Base-by-base conservation (phyloP, 92 coral and sea anemone genomes). In the Zoanthus solanderi region DNA sequence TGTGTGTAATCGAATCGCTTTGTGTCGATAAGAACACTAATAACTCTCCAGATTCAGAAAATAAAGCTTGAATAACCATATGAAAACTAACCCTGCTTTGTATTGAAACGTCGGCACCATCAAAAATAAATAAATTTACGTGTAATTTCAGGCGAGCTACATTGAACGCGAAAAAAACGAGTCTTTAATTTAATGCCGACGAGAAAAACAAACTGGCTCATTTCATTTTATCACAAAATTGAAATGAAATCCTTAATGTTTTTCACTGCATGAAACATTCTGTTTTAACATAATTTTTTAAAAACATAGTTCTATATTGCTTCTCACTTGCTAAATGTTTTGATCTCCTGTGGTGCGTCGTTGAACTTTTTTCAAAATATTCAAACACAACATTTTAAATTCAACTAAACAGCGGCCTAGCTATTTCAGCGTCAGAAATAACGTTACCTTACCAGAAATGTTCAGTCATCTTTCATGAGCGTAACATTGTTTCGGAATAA, bases 201-300 rank as follows among this genome's bases (percentile, higher is more conserved):
- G 6, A 28, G 42, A 30, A 65, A 68, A 44, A 15, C 18, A 46
- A 45, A 81, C 76, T 81, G 46, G 29, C 63, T 66, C 47, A 66
- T 65, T 81, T 57, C 54, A 71, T 63, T 81, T 66, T 81, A 67
- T 45, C 45, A 61, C 29, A 63, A 18, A 63, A 48, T 79, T 63
- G 34, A n/a, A n/a, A 45, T 42, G 23, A 46, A 32, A 23, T 66
- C 66, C 75, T 12, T 44, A 81, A 42, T 11, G 85, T 28, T 80
- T 65, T 11, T 65, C 85, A 31, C 76, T 29, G 85, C 47, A 46
- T 66, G 75, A 68, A 31, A 65, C 17, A n/a, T 45, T 67, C 4
- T 47, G 16, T 42, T 28, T 67, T 32, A 18, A 46, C 65, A 81
- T 8, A 31, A 48, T 44, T 63, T 66, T 15, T 65, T 18, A 67